A percentile compares a stretch with the other conserved stretches of the same genome.
Evolutionary conservation across 2,888 invertebrate species (phyloP).

Genomic region (Drosophila atripex): DNA sequence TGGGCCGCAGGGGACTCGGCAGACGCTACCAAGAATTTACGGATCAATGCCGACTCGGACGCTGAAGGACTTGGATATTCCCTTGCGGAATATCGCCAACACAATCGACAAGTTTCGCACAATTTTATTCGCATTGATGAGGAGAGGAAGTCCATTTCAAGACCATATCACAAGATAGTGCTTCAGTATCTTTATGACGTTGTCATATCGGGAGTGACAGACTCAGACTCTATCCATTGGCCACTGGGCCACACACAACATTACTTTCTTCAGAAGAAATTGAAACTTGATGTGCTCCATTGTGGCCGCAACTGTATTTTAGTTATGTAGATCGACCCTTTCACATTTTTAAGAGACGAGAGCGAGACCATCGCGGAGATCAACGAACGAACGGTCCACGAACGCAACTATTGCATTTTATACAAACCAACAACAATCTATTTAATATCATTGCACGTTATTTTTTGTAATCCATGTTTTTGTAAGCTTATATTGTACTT

Average conservation of each 20-base stretch:
- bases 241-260: not conserved
- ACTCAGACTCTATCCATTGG: no score
- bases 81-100: not conserved
- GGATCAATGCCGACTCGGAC: not conserved
- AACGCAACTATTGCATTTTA: slow-evolving; percentile 27
- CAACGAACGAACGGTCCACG: slow-evolving; percentile 3
- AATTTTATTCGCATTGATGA: slow-evolving; percentile 1
- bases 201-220: not conserved
- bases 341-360: not conserved
- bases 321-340: slow-evolving; percentile 1
- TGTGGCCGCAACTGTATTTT: slow-evolving; percentile 5
- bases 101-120: not conserved
- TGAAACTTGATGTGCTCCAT: not conserved
- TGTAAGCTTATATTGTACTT: slow-evolving; percentile 14
- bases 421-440: slow-evolving; percentile 9
- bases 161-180: not conserved
- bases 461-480: slow-evolving; percentile 19
- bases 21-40: not conserved
- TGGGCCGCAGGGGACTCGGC: not conserved
- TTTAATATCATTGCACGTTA: slow-evolving; percentile 16
- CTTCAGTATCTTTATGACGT: not conserved
- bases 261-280: slow-evolving; percentile 1
- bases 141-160: not conserved
- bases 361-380: not conserved
- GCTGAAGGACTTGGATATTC: not conserved